phyloP scores from a whole-genome alignment of 2,113 vertebrate genomes.

The Cheirogaleus medius region DNA sequence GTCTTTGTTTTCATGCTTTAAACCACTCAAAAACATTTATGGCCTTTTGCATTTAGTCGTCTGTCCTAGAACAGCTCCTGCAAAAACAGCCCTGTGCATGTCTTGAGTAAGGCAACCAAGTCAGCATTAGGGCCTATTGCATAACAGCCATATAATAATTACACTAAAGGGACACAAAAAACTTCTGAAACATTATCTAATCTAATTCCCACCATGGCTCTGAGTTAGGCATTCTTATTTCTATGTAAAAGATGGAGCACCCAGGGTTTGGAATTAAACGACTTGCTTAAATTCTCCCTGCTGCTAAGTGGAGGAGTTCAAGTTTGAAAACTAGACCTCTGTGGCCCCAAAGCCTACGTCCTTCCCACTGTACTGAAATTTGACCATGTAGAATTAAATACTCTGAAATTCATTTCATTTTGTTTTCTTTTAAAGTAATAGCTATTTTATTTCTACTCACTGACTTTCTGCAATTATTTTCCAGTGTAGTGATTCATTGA shows the following conservation, averaged over 20 bases:
- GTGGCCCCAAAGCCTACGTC: not conserved
- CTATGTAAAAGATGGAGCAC: not conserved
- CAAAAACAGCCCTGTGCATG: not conserved
- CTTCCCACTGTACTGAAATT: not conserved
- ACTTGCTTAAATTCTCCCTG: not conserved
- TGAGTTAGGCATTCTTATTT: not conserved
- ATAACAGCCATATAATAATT: not conserved
- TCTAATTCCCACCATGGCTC: not conserved
- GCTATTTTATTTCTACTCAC: slow-evolving; percentile 14
- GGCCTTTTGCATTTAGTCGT: not conserved
- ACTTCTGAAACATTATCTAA: not conserved
- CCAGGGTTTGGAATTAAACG: not conserved
- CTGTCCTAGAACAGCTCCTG: not conserved
- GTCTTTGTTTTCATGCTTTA: not conserved
- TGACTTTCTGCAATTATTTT: slow-evolving; percentile 37
- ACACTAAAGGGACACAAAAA: not conserved
- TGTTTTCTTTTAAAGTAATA: not conserved
- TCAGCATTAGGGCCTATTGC: not conserved
- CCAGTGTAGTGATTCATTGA: not conserved
- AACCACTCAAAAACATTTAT: not conserved
- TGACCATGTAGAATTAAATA: not conserved
- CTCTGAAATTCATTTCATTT: slow-evolving; percentile 2
- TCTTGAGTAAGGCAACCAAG: not conserved
- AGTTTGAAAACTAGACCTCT: not conserved
- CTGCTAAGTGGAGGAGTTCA: not conserved